Percentiles rank a stretch among this genome's conserved stretches.
phyloP scores from a whole-genome alignment of 2,797 vertebrate species.

The Vespertilio murinus region DNA sequence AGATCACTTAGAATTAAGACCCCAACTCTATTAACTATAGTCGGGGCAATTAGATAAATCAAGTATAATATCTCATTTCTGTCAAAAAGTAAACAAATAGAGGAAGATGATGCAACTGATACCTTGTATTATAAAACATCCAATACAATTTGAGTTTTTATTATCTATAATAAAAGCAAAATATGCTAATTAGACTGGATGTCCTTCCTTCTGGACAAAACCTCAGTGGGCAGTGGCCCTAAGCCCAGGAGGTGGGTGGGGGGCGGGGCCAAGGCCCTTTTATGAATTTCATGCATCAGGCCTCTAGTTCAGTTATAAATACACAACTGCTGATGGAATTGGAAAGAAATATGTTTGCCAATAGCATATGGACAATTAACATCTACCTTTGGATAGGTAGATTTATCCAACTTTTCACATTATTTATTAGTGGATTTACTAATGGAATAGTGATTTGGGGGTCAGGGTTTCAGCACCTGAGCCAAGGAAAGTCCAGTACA shows the following conservation, averaged over 20 bases:
- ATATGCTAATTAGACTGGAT: too few relatives aligned
- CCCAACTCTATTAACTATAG: background rate
- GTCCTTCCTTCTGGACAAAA: too few relatives aligned
- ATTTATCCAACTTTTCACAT: background rate
- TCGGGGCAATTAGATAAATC: background rate
- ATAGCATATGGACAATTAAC: background rate
- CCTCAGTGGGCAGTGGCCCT: too few relatives aligned
- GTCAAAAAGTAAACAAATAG: background rate
- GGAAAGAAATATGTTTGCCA: background rate
- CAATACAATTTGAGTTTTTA: background rate
- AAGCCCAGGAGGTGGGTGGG: accelerated
- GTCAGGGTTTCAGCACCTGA: background rate
- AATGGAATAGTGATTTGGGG: background rate
- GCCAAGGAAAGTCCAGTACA: background rate
- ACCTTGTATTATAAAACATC: background rate
- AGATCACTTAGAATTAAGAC: background rate
- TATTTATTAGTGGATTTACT: background rate
- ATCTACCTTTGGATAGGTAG: background rate
- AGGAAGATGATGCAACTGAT: background rate
- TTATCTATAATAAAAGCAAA: too few relatives aligned
- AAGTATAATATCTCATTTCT: background rate
- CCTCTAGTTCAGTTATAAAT: background rate
- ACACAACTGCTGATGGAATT: background rate
- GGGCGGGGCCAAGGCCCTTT: too few relatives aligned
- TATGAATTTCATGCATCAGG: too few relatives aligned